Conservation (phyloP, 2,888 invertebrate species). For the Boloria euphrosyne region DNA sequence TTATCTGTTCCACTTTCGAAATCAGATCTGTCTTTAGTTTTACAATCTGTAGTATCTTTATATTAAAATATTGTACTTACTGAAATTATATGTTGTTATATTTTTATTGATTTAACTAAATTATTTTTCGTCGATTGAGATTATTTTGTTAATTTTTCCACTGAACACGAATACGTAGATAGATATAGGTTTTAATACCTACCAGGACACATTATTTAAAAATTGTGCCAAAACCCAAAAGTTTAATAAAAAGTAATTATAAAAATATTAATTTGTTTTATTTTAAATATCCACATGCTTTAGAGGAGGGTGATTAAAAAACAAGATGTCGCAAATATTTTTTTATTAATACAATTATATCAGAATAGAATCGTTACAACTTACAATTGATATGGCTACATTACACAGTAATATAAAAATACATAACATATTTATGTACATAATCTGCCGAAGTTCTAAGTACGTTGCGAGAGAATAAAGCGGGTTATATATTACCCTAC, state of each 20-base stretch:
- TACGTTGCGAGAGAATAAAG: constrained; percentile 3
- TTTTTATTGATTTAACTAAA: constrained; percentile 43
- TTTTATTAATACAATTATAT: constrained; percentile 18
- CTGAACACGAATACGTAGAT: constrained; percentile 62
- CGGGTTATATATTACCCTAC: too few relatives aligned
- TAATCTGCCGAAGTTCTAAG: constrained; percentile 14
- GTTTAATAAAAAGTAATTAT: constrained; percentile 79
- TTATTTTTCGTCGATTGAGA: constrained; percentile 47
- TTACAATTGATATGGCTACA: constrained; percentile 36
- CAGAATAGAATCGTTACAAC: constrained; percentile 27
- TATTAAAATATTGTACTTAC: constrained; percentile 45
- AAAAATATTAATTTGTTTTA: constrained; percentile 59
- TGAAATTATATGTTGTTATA: constrained; percentile 50
- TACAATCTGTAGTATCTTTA: constrained; percentile 11
- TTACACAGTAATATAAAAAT: constrained; percentile 34
- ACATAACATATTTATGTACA: constrained; percentile 27
- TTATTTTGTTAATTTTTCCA: constrained; percentile 49
- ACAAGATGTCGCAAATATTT: constrained; percentile 17
- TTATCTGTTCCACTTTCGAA: constrained; percentile 40
- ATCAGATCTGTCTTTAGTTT: constrained; percentile 24
- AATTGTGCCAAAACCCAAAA: constrained; percentile 82
- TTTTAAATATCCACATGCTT: constrained; percentile 29
- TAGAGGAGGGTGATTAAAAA: background rate
- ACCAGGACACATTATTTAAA: constrained; percentile 80
- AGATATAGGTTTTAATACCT: constrained; percentile 77